Base-by-base conservation (phyloP, 2,797 vertebrate genomes). In the Ptychobarbus kaznakovi region DNA sequence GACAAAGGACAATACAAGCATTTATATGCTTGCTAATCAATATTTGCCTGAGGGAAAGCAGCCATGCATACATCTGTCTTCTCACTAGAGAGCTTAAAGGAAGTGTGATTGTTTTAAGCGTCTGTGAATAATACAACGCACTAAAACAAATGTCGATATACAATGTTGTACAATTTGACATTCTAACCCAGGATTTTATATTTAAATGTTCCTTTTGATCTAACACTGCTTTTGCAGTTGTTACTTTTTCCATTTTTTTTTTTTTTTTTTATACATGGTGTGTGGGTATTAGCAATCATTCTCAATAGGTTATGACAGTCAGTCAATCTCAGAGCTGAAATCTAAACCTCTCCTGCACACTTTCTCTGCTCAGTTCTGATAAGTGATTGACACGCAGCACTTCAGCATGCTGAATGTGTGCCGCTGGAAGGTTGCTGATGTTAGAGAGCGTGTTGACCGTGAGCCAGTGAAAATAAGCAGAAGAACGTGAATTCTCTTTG, bases 381-480 rank as follows among this genome's bases (percentile, higher is more conserved):
- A 83, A 70, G 69, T 81, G 87, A 93, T 87, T 87, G 91, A 90
- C 91, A 83, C 16, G 79, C 82, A 90, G 88, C 84, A 87, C 89
- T 90, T 91, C 78, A 74, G 86, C 90, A 94, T 90, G 75, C 68
- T 87, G 81, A 74, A 77, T 83, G 86, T 94, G 91, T 94, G 93
- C 94, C 95, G 94, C 93, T 96, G 95, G 93, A 92, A 93, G 96
- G 95, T 96, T 96, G 93, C 94, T 92, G 91, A 92, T 93, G 92
- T 90, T 93, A 94, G 92, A 91, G 94, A 93, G 93, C 92, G 93
- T 92, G 93, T 95, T 93, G 94, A 96, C 94, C 92, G 90, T 91
- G 92, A 90, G 95, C 96, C 96, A 97, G 96, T 94, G 94, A 96
- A 96, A 97, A 96, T 95, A 97, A 95, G 90, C 92, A 93, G 94